Evolutionary conservation across 2,888 invertebrate species (phyloP).

Genomic region (Pristionchus fissidentatus): DNA sequence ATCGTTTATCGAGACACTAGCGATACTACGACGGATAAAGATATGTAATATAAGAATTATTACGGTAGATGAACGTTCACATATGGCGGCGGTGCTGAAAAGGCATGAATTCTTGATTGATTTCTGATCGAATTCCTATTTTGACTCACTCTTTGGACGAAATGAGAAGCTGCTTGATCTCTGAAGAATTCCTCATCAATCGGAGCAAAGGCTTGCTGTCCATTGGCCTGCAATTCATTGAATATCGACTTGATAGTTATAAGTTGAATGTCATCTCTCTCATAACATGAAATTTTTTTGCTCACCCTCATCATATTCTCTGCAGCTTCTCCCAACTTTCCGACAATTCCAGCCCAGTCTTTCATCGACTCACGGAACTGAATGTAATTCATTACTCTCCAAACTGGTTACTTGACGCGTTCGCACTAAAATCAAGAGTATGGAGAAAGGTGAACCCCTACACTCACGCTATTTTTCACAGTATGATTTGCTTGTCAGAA

Average conservation of each 20-base stretch:
- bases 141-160: constrained; percentile 13
- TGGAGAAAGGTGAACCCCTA: too few relatives aligned
- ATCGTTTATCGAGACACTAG: not conserved
- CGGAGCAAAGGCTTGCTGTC: not conserved
- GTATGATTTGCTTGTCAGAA: too few relatives aligned
- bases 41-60: not conserved
- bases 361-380: constrained; percentile 38
- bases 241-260: not conserved
- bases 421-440: too few relatives aligned
- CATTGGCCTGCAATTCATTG: not conserved
- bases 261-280: not conserved
- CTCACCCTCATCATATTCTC: constrained; percentile 8
- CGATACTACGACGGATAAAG: not conserved
- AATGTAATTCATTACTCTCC: not conserved
- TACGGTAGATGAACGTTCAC: not conserved
- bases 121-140: too few relatives aligned
- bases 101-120: not conserved
- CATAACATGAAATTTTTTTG: not conserved
- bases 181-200: constrained; percentile 43
- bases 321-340: constrained; percentile 31
- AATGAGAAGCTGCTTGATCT: constrained; percentile 22
- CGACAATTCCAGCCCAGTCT: constrained; percentile 40
- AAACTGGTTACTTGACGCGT: too few relatives aligned
- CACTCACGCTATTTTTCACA: too few relatives aligned
- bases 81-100: constrained; percentile 26